Conservation (phyloP, 2,113 vertebrate genomes). For the Microcebus jonahi region DNA sequence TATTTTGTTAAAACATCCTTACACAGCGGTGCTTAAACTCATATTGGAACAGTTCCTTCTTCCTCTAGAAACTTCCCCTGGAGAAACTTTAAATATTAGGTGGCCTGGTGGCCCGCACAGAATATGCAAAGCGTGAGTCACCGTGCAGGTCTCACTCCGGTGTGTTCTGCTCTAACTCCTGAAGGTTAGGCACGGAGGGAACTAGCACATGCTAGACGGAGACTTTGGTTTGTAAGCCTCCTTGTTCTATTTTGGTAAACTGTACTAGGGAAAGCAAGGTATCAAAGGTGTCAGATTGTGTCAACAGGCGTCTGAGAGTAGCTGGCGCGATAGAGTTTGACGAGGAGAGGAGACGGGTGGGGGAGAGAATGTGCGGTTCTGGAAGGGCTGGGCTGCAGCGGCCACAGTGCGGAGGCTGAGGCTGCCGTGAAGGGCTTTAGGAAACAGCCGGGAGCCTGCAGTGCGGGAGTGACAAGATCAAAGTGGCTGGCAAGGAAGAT, state of each 20-base stretch:
- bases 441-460: neutral
- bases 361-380: neutral
- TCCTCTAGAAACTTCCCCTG: neutral
- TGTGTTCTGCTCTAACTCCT: neutral
- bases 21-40: neutral
- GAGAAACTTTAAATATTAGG: neutral
- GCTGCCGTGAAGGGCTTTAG: neutral
- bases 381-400: neutral
- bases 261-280: neutral
- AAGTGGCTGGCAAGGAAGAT: neutral
- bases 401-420: neutral
- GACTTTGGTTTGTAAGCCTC: neutral
- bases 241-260: neutral
- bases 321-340: neutral
- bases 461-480: conserved; percentile 18
- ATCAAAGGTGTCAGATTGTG: neutral
- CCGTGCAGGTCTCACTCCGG: neutral
- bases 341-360: neutral
- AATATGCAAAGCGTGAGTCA: neutral
- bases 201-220: neutral
- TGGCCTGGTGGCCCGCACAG: neutral
- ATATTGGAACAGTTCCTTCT: neutral
- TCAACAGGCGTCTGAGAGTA: conserved; percentile 36
- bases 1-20: neutral
- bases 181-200: neutral